phyloP scores from a whole-genome alignment of 2,113 vertebrate species.

The Casuarius casuarius region DNA sequence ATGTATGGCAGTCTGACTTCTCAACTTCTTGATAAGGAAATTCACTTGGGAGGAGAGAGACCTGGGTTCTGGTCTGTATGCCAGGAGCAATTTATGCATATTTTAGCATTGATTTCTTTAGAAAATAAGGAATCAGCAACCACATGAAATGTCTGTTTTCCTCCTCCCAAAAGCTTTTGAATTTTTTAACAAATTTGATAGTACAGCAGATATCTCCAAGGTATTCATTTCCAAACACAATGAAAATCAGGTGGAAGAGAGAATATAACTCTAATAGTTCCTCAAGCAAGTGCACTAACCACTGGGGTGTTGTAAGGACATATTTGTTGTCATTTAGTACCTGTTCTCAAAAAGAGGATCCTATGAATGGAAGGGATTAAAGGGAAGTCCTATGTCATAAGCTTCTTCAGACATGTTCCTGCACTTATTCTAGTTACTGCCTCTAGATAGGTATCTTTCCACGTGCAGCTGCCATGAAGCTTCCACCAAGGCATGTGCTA shows the following conservation, averaged over 20 bases:
- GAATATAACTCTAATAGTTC: neutral
- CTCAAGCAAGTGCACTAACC: neutral
- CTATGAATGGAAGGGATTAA: neutral
- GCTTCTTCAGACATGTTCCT: neutral
- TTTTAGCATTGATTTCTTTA: neutral
- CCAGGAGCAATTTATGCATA: neutral
- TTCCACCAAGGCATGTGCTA: neutral
- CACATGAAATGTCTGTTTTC: neutral
- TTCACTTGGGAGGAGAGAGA: neutral
- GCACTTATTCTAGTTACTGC: fast-evolving
- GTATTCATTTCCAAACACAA: neutral
- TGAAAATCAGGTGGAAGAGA: neutral
- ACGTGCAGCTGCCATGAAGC: neutral
- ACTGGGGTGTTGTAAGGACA: too few species aligned
- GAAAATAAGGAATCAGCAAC: neutral
- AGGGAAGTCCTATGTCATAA: neutral
- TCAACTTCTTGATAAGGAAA: neutral
- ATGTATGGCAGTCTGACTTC: neutral
- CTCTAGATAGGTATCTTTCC: neutral
- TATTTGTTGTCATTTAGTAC: neutral
- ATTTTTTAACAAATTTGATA: neutral
- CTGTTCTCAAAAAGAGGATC: neutral
- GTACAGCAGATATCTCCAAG: neutral
- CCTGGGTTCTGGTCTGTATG: neutral
- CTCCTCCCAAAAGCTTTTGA: neutral